A percentile compares a stretch with the other conserved stretches of the same genome.
phyloP scores from a whole-genome alignment of 2,113 vertebrate species.

The Azemiops feae region DNA sequence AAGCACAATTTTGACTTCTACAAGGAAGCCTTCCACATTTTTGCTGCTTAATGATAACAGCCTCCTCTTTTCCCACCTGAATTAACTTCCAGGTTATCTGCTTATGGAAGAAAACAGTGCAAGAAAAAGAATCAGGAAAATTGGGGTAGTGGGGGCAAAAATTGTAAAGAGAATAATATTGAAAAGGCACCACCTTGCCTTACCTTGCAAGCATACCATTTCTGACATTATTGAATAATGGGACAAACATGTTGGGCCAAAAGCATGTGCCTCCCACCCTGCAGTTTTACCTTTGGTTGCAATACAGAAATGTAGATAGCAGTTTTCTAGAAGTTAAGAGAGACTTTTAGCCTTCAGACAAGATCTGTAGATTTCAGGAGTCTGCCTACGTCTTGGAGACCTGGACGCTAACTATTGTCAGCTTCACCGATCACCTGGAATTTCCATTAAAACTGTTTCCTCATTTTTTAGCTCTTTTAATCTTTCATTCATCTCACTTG shows the following conservation, averaged over 20 bases:
- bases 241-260: not conserved
- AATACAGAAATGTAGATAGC: not conserved
- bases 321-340: not conserved
- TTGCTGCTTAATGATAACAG: not conserved
- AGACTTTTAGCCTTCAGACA: not conserved
- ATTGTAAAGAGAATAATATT: not conserved
- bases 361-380: not conserved
- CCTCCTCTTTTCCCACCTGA: not conserved
- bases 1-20: not conserved
- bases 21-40: not conserved
- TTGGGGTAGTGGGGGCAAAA: not conserved
- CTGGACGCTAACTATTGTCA: not conserved
- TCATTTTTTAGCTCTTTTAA: constrained; percentile 1
- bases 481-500: not conserved
- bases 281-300: not conserved
- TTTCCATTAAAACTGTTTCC: constrained; percentile 12
- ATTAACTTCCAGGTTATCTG: not conserved
- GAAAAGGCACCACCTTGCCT: not conserved
- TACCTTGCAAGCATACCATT: not conserved
- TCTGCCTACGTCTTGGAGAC: not conserved
- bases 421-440: not conserved
- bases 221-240: not conserved
- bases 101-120: not conserved
- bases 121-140: not conserved
- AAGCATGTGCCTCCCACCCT: not conserved